phyloP scores from a whole-genome alignment of 2,888 invertebrate genomes.

The Furcula furcula region DNA sequence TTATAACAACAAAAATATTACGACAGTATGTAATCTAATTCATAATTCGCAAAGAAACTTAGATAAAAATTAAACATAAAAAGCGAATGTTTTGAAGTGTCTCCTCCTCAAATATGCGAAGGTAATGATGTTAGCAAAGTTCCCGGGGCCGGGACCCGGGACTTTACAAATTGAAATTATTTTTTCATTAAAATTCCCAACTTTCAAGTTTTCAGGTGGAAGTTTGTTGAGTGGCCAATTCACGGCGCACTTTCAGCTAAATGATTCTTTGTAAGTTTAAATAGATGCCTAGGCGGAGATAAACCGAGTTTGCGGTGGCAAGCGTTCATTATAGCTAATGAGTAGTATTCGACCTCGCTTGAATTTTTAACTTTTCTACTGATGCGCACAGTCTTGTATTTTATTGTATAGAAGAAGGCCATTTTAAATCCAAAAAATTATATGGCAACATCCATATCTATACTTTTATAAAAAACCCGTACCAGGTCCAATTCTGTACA shows the following conservation, averaged over 20 bases:
- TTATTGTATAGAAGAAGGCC: too few relatives aligned
- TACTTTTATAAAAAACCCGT: too few relatives aligned
- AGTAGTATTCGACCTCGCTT: constrained; percentile 3
- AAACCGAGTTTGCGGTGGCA: constrained; percentile 20
- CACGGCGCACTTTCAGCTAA: constrained; percentile 49
- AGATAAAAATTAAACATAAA: constrained; percentile 36
- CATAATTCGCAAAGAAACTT: constrained; percentile 5
- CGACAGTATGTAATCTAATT: background rate
- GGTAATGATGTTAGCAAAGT: constrained; percentile 64
- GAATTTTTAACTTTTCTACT: background rate
- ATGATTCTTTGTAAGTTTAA: constrained; percentile 51
- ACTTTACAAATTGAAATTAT: constrained; percentile 76
- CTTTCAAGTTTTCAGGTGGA: constrained; percentile 61
- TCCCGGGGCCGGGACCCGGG: constrained; percentile 36
- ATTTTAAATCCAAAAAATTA: too few relatives aligned
- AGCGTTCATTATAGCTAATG: constrained; percentile 20
- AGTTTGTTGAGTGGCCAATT: constrained; percentile 65
- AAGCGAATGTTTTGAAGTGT: constrained; percentile 52
- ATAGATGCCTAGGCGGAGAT: constrained; percentile 33
- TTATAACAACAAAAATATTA: too few relatives aligned
- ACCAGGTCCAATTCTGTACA: too few relatives aligned
- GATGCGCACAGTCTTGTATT: too few relatives aligned
- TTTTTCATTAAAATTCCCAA: constrained; percentile 77
- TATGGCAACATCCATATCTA: too few relatives aligned
- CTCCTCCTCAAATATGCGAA: constrained; percentile 62